Conservation (phyloP, 2,113 vertebrate genomes). For the Notothenia rossii region DNA sequence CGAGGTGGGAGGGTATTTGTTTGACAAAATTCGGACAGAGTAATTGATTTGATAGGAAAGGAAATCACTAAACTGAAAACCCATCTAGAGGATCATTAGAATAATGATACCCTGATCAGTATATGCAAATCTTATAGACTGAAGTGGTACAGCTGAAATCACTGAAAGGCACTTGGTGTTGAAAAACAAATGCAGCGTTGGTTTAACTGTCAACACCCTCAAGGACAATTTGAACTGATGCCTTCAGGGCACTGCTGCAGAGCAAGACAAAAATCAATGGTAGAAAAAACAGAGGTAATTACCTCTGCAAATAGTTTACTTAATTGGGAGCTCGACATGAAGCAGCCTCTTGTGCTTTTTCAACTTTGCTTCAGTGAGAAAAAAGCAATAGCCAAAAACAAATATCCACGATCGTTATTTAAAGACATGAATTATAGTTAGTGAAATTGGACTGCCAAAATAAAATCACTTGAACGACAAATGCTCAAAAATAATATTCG, state of each 20-base stretch:
- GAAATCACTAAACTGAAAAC: slow-evolving; percentile 6
- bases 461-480: background rate
- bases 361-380: background rate
- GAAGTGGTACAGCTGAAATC: background rate
- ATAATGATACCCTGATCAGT: background rate
- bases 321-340: slow-evolving; percentile 32
- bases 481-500: background rate
- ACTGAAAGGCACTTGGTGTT: background rate
- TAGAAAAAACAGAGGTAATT: slow-evolving; percentile 25
- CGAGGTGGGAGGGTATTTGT: too few species aligned
- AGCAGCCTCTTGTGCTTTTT: slow-evolving; percentile 11
- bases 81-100: background rate
- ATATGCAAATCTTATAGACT: background rate
- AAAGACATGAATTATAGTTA: background rate
- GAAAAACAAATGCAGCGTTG: slow-evolving; percentile 26
- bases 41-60: background rate
- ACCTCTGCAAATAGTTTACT: slow-evolving; percentile 36
- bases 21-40: too few species aligned
- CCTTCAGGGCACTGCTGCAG: slow-evolving; percentile 21
- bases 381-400: background rate
- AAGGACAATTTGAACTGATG: slow-evolving; percentile 44
- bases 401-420: slow-evolving; percentile 7
- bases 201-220: slow-evolving; percentile 36
- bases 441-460: background rate
- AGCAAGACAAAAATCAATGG: slow-evolving; percentile 56